Evolutionary conservation across 2,113 vertebrate genomes (phyloP).

Genomic region (Halcyon malimbica): DNA sequence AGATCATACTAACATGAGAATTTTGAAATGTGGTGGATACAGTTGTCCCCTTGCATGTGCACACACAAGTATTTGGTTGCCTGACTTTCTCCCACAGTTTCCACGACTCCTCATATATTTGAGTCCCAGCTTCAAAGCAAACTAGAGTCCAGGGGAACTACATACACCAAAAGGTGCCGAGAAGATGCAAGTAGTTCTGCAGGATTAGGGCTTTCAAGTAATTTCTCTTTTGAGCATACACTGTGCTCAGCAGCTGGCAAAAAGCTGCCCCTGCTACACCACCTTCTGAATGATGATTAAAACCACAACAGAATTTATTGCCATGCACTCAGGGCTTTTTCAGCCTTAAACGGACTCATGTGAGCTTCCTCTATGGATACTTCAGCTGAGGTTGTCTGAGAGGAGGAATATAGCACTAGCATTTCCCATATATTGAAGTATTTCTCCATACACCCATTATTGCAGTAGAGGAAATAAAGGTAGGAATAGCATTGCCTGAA

Average conservation of each 20-base stretch:
- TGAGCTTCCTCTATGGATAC: neutral
- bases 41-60: rapidly evolving
- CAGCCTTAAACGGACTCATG: neutral
- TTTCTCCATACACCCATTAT: neutral
- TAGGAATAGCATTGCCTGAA: neutral
- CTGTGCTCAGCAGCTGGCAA: neutral
- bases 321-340: neutral
- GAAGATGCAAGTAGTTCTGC: neutral
- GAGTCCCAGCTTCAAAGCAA: neutral
- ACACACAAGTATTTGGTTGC: neutral
- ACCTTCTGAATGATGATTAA: neutral
- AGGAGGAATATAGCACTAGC: neutral
- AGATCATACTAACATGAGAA: neutral
- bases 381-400: neutral
- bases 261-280: neutral
- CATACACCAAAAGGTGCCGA: neutral
- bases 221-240: neutral
- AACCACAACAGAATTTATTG: neutral
- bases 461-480: neutral
- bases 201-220: neutral
- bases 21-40: neutral
- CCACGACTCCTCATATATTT: neutral
- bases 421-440: neutral
- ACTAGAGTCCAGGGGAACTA: neutral
- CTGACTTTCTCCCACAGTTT: neutral